Base-by-base conservation (phyloP, 2,797 vertebrate genomes). In the Falco concolor region DNA sequence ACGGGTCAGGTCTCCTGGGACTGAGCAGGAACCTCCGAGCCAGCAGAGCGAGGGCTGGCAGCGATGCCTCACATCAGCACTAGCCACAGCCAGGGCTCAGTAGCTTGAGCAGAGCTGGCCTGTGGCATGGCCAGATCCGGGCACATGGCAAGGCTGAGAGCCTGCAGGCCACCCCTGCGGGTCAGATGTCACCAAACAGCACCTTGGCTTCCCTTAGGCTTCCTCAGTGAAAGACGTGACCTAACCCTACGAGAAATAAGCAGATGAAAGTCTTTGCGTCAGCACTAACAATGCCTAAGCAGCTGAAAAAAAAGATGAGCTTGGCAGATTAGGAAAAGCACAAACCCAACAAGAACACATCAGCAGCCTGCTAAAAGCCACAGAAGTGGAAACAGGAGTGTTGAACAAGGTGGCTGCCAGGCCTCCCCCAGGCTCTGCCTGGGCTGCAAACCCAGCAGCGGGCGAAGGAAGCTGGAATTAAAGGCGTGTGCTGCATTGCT, bases 401-500 rank as follows among this genome's bases (percentile, higher is more conserved):
- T 3, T 47, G 52, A 84, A 70, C 18, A 30, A 23, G 27, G 78
- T 20, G 84, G 57, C 68, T 95, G 92, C 90, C 81, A 75, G 60
- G 47, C 50, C 14, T 57, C 22, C 89, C 20, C 24, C 45, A 13
- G 72, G 90, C 91, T 69, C 38, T 38, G 28, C 54, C 53, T 1
- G 8, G 34, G 82, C 87, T 68, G 8, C 76, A 73, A 67, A 16
- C 7, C 36, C 93, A 67, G 67, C 19, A 25, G 27, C 53, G 13
- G 59, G 61, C 47, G 84, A 57, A 0, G 30, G 50, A 74, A 57
- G 72, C 40, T 8, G 82, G 12, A 91, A 93, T 69, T 94, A 38
- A 94, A 91, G 95, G 94, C 52, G 23, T 79, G 77, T 40, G 38
- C 89, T 20, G 38, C 74, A n/a, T 17, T 86, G 73, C 91, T 74